A percentile compares a stretch with the other conserved stretches of the same genome.
phyloP scores from a whole-genome alignment of 2,113 vertebrate genomes.

The Equus quagga region DNA sequence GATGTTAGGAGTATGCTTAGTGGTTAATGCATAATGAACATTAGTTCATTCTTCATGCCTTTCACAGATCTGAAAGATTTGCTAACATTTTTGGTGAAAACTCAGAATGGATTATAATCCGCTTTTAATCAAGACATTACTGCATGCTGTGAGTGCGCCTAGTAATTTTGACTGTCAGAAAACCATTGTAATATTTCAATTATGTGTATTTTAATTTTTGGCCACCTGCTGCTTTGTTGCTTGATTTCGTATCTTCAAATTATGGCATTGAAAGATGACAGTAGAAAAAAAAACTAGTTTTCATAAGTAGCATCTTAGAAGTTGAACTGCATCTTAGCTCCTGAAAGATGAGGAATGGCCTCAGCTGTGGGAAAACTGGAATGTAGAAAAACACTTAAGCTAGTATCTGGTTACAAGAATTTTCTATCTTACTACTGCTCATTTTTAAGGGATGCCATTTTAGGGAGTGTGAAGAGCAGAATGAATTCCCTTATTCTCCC shows the following conservation, averaged over 20 bases:
- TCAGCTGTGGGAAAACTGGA: constrained; percentile 78
- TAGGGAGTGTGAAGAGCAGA: constrained; percentile 28
- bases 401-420: constrained; percentile 66
- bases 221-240: constrained; percentile 41
- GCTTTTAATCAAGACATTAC: constrained; percentile 28
- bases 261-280: constrained; percentile 41
- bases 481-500: constrained; percentile 43
- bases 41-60: constrained; percentile 9
- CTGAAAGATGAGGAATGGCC: constrained; percentile 67
- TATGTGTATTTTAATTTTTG: neutral
- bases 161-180: neutral
- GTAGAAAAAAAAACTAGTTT: constrained; percentile 51
- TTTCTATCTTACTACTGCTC: constrained; percentile 57
- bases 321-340: constrained; percentile 57
- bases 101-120: constrained; percentile 16
- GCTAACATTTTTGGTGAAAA: constrained; percentile 37
- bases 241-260: constrained; percentile 17
- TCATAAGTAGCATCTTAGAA: constrained; percentile 62
- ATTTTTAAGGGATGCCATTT: constrained; percentile 63
- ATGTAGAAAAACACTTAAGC: constrained; percentile 65
- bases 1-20: neutral
- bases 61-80: constrained; percentile 13
- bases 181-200: neutral
- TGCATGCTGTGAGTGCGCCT: neutral
- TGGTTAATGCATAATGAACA: neutral